A percentile compares a stretch with the other conserved stretches of the same genome.
Conservation (phyloP, 1,140 invertebrate species). For the Lepidurus packardi region DNA sequence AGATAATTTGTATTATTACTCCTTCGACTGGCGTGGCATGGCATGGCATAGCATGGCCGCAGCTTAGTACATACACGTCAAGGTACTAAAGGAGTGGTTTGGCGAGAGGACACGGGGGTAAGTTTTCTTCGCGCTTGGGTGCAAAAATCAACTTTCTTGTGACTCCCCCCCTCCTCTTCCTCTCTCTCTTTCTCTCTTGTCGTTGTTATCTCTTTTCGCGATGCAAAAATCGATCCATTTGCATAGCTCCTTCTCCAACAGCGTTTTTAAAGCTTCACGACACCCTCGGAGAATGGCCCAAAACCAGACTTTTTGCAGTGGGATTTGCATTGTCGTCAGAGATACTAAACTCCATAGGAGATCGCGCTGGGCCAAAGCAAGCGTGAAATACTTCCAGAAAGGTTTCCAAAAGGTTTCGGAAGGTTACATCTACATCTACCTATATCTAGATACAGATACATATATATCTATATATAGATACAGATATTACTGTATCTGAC, state of each 20-base stretch:
- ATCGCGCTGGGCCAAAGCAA: neutral
- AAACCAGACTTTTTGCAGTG: neutral
- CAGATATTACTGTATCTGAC: no score
- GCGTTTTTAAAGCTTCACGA: neutral
- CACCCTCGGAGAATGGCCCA: neutral
- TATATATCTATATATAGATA: no score
- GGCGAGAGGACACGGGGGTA: neutral
- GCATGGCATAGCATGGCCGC: neutral
- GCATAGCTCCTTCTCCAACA: neutral
- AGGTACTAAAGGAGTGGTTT: neutral
- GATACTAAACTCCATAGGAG: neutral
- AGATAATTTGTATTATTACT: neutral
- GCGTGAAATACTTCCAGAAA: neutral
- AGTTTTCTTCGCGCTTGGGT: neutral
- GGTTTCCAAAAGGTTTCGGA: neutral
- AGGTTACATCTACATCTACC: no score
- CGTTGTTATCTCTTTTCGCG: neutral
- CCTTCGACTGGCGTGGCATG: neutral
- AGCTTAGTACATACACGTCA: neutral
- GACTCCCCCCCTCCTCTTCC: neutral
- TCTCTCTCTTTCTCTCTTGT: neutral
- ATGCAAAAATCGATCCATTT: conserved; percentile 7
- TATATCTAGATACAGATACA: no score
- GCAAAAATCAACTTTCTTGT: neutral
- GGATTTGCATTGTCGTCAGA: neutral